phyloP scores from a whole-genome alignment of 2,888 invertebrate genomes.

The Ganaspis brasiliensis region DNA sequence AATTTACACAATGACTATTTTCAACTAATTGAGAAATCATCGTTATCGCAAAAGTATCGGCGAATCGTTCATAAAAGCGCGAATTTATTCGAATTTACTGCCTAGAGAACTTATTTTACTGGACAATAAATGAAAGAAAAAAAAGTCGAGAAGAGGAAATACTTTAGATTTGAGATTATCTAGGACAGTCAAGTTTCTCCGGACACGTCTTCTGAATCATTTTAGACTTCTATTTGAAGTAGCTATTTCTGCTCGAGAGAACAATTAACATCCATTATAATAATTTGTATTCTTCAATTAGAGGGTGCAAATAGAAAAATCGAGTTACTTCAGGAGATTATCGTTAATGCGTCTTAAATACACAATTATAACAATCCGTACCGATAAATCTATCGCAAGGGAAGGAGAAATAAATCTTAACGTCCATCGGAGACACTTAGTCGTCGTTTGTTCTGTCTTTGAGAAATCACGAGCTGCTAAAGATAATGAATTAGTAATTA shows the following conservation, averaged over 20 bases:
- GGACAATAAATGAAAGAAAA: constrained; percentile 24
- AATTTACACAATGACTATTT: constrained; percentile 22
- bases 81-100: constrained; percentile 29
- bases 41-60: background rate
- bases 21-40: constrained; percentile 10
- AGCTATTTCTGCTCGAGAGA: background rate
- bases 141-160: background rate
- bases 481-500: background rate
- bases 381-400: constrained; percentile 25
- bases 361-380: constrained; percentile 29
- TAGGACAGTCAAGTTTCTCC: constrained; percentile 36
- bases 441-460: constrained; percentile 27
- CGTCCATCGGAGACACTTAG: constrained; percentile 20
- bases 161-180: constrained; percentile 19
- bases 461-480: constrained; percentile 29
- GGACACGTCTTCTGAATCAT: constrained; percentile 32
- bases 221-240: constrained; percentile 11
- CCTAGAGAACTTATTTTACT: constrained; percentile 36
- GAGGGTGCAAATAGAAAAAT: background rate
- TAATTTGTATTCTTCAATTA: constrained; percentile 17
- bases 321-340: constrained; percentile 13
- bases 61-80: constrained; percentile 11
- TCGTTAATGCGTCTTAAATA: background rate
- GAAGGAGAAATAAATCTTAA: constrained; percentile 41
- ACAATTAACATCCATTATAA: background rate